Evolutionary conservation across 2,113 vertebrate genomes (phyloP), one percentile per base, ranked within the genome.

Genomic region (Phrynocephalus versicolor): DNA sequence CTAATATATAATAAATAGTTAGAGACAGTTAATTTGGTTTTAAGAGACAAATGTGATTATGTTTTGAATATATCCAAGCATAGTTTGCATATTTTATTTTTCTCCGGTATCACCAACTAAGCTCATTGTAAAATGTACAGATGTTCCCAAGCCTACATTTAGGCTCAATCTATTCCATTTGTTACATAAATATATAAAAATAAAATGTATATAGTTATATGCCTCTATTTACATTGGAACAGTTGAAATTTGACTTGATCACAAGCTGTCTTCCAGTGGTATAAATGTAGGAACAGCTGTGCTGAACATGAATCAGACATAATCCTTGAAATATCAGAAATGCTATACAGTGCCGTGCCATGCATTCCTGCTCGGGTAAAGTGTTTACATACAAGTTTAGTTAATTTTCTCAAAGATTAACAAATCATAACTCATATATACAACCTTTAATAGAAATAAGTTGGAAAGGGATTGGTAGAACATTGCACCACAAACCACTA

Each of bases 201-300:
- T 2, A 3, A 73, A 89, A 60, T 92, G 94, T 94, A 83, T 92
- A 87, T 2, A 90, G 88, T 57, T 82, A 88, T 85, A 88, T 81
- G 69, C 70, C 90, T 81, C 83, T 92, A 83, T 92, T 95, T 92
- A 91, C 87, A 87, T 62, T n/a, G 41, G 82, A 93, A 85, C 86
- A 85, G 87, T 93, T 94, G 93, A 90, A 91, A 90, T 93, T 69
- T 86, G 86, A 89, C 82, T 85, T 87, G 85, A 87, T 83, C 77
- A 88, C 19, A 83, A 92, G 83, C 89, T 93, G 90, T 86, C 87
- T 90, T 95, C 88, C 88, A 91, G 83, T 19, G 6, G n/a, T 92
- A 90, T 88, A 93, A 95, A 93, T 77, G 89, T 93, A 89, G 51
- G 45, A 95, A 90, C 93, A 95, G 94, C 89, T 95, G 94, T 88